Evolutionary conservation across 2,113 vertebrate genomes (phyloP).

Genomic region (Archilochus colubris): DNA sequence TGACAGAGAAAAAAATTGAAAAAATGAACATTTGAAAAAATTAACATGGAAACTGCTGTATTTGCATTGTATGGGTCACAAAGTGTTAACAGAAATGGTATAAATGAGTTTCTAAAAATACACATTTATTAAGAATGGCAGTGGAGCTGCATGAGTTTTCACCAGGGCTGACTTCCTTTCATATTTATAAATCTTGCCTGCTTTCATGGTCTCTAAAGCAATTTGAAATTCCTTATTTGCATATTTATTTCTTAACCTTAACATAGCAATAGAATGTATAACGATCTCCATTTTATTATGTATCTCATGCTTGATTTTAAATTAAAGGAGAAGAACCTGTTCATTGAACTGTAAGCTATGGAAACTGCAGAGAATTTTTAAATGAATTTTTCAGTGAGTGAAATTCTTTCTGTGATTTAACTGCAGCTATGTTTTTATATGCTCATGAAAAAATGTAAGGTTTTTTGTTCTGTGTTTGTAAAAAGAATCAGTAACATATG

Average conservation of each 20-base stretch:
- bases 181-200: slow-evolving; percentile 42
- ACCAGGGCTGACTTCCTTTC: slow-evolving; percentile 22
- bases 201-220: not conserved
- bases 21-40: not conserved
- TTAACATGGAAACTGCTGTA: not conserved
- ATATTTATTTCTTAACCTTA: slow-evolving; percentile 59
- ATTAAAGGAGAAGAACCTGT: slow-evolving; percentile 20
- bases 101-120: slow-evolving; percentile 44
- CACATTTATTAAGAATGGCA: slow-evolving; percentile 5
- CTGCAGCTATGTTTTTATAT: not conserved
- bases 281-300: slow-evolving; percentile 7
- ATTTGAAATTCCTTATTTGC: slow-evolving; percentile 45
- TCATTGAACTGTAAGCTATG: not conserved
- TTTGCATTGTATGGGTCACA: not conserved
- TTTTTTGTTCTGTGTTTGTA: not conserved
- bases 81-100: not conserved
- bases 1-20: not conserved
- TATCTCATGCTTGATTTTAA: slow-evolving; percentile 15
- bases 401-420: not conserved
- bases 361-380: not conserved
- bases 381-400: not conserved
- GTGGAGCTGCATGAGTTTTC: not conserved
- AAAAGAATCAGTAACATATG: not conserved
- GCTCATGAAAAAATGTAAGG: not conserved
- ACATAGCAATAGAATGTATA: not conserved